Evolutionary conservation across 1,140 invertebrate species (phyloP), one percentile per base, ranked within the genome.

Genomic region (Aradophagus sp.): DNA sequence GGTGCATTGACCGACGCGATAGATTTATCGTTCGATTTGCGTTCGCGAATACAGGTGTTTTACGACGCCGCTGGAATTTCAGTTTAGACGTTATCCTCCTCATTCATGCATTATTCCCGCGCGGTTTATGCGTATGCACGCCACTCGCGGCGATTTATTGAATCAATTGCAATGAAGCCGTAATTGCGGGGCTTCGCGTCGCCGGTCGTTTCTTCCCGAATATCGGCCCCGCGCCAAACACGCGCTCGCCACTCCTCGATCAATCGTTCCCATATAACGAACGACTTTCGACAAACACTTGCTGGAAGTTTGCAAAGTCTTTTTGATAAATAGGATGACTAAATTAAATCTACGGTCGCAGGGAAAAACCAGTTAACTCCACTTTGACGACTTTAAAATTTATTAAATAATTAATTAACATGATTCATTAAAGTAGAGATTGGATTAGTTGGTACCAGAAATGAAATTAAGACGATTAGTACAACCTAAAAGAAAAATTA

Each of bases 21-120:
- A 59, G 47, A 67, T 67, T 67, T 67, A 67, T 67, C 55, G 63
- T 59, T 59, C 47, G 53, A 59, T 59, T 67, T 55, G 63, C 45
- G 44, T 47, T 38, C 42, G 62, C 31, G 44, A 50, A 58, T 66
- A 67, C 55, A 67, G 39, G 23, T 67, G 63, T 67, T 67, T 53
- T 47, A 67, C 63, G 47, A 53, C 47, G 26, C 12, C 39, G 32
- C 2, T 45, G 63, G 63, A 67, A 67, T 67, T 67, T 59, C 32
- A 59, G 53, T 67, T 67, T 67, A 59, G 63, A 67, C 53, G 39
- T 59, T 67, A 35, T 67, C 53, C 26, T 67, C 63, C 63, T 67
- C 53, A 52, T 58, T 58, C 53, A 52, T 44, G 39, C 16, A 36
- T 48, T 52, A 52, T 66, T 44, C 36, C 1, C 17, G 29, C 50